A percentile compares a stretch with the other conserved stretches of the same genome.
Evolutionary conservation across 2,797 vertebrate genomes (phyloP).

Genomic region (Moxostoma hubbsi): DNA sequence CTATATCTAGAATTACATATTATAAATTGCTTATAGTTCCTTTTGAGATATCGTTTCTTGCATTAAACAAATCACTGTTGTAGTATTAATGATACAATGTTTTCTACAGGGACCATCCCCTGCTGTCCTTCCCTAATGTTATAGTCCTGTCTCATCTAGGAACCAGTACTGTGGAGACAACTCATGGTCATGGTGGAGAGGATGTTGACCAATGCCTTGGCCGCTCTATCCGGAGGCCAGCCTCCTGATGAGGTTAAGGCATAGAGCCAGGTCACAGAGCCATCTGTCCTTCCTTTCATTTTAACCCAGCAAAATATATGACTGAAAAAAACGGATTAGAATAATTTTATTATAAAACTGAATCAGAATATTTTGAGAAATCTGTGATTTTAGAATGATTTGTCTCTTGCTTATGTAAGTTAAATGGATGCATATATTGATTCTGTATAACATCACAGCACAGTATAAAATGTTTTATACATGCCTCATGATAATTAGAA

Average conservation of each 20-base stretch:
- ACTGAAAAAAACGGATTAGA: background rate
- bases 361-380: background rate
- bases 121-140: conserved; percentile 76
- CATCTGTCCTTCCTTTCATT: conserved; percentile 16
- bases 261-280: conserved; percentile 41
- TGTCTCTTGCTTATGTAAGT: background rate
- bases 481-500: background rate
- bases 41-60: too few relatives aligned
- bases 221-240: conserved; percentile 67
- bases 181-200: conserved; percentile 66
- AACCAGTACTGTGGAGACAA: conserved; percentile 66
- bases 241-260: conserved; percentile 71
- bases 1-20: too few relatives aligned
- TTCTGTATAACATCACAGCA: too few relatives aligned
- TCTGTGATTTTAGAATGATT: background rate
- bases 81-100: conserved; percentile 5
- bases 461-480: background rate
- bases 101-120: conserved; percentile 73
- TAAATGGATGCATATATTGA: background rate
- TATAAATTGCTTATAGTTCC: too few relatives aligned
- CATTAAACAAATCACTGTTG: conserved; percentile 5
- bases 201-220: conserved; percentile 73
- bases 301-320: conserved; percentile 2
- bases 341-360: background rate
- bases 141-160: conserved; percentile 75